Evolutionary conservation across 2,797 vertebrate species (phyloP).

Genomic region (Parauchenoglanis punctatus): DNA sequence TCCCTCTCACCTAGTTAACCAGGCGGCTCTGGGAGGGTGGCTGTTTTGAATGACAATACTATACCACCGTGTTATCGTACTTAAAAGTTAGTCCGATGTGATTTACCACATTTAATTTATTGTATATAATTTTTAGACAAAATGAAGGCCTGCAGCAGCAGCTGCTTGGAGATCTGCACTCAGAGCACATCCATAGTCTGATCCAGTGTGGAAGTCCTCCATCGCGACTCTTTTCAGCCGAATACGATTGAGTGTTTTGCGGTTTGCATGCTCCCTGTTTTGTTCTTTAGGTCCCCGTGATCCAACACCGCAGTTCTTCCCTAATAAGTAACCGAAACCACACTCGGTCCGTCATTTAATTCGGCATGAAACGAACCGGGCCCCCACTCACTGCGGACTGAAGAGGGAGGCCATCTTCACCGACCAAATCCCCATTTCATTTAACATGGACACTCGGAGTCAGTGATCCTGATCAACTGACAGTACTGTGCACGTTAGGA

Average conservation of each 20-base stretch:
- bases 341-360: conserved; percentile 13
- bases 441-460: conserved; percentile 1
- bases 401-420: conserved; percentile 52
- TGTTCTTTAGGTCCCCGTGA: not conserved
- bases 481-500: not conserved
- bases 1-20: conserved; percentile 28
- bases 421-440: conserved; percentile 19
- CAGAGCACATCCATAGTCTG: not conserved
- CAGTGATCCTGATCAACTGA: not conserved
- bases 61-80: not conserved
- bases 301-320: not conserved
- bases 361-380: conserved; percentile 21
- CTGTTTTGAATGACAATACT: conserved; percentile 48
- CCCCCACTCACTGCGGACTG: conserved; percentile 24
- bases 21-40: conserved; percentile 7
- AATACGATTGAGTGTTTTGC: not conserved
- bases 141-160: not conserved
- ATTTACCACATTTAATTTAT: not conserved
- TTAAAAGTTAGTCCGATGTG: not conserved
- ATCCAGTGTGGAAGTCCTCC: not conserved
- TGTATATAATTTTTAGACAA: not conserved
- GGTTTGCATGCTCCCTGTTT: not conserved
- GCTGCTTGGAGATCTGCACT: not conserved
- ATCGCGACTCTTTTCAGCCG: not conserved
- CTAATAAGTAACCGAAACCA: not conserved